phyloP scores from a whole-genome alignment of 1,140 invertebrate genomes.

The Drosophila setifemur region DNA sequence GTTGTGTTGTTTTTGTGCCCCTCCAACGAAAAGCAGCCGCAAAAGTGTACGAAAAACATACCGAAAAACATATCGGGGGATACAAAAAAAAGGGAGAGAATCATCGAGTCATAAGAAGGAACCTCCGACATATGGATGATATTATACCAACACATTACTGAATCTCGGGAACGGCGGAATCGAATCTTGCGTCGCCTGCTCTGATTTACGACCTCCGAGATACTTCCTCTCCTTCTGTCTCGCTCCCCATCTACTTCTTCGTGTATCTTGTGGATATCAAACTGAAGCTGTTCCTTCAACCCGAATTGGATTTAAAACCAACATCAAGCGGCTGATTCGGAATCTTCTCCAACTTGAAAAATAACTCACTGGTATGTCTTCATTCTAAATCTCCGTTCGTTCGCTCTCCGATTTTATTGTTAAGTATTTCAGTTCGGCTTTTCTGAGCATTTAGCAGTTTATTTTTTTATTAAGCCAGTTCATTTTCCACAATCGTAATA shows the following conservation, averaged over 20 bases:
- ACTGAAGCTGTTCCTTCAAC: slow-evolving; percentile 5
- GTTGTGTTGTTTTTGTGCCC: slow-evolving; percentile 3
- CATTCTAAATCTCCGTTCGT: slow-evolving; percentile 5
- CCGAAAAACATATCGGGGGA: slow-evolving; percentile 28
- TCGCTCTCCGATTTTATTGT: neutral
- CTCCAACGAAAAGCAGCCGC: slow-evolving; percentile 58
- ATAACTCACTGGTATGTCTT: slow-evolving; percentile 47
- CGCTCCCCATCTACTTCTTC: slow-evolving; percentile 26
- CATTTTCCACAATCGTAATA: slow-evolving; percentile 17
- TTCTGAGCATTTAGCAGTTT: slow-evolving; percentile 43
- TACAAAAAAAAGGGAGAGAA: neutral
- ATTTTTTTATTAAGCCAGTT: slow-evolving; percentile 39
- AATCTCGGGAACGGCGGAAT: slow-evolving; percentile 23
- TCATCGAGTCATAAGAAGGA: neutral
- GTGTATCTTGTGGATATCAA: slow-evolving; percentile 13
- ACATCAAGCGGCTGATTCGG: slow-evolving; percentile 17
- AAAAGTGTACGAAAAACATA: slow-evolving; percentile 75
- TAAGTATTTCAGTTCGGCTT: slow-evolving; percentile 8
- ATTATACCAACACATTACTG: slow-evolving; percentile 43
- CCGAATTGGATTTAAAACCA: slow-evolving; percentile 54
- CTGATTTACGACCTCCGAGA: slow-evolving; percentile 62
- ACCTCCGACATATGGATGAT: slow-evolving; percentile 40
- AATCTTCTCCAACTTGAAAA: slow-evolving; percentile 5
- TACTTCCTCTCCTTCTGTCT: slow-evolving; percentile 65
- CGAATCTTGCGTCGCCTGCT: slow-evolving; percentile 27